Base-by-base conservation (phyloP, 1,140 invertebrate species). In the Epicauta chinensis region DNA sequence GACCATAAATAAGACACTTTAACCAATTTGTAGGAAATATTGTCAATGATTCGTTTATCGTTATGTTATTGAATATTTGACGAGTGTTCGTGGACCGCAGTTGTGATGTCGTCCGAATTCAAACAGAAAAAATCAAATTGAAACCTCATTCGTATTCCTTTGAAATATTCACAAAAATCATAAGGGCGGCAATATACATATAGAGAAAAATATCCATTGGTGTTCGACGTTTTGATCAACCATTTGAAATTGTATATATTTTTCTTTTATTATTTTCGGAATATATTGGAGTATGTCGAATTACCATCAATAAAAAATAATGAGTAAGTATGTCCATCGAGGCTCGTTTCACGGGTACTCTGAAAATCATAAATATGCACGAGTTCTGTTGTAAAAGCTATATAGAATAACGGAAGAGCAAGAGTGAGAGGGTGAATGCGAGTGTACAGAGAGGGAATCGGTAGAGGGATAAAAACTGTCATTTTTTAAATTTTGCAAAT, bases 281-380 rank as follows among this genome's bases (percentile, higher is more conserved):
- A 47, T 47, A 47, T 51, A 44, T 52, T 52, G 39, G 41, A 44
- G 48, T 50, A 55, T 48, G 56, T 55, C 53, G 48, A 51, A 59
- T 59, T 52, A 55, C 43, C 53, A 51, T 59, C 56, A 59, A 59
- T 59, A 59, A 59, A 59, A 52, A 55, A 59, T 59, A 59, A 59
- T 59, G 56, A 55, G 53, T 56, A 56, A 56, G 51, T 56, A 42
- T 51, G 48, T 51, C 48, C 48, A 51, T 51, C 48, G 48, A 42
- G 38, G 44, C 45, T 54, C 45, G 45, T 42, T 48, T 48, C 45
- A 36, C 44, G 46, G 46, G 43, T 44, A 54, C 52, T 48, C 44
- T 48, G 30, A 48, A 48, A 47, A 36, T 55, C 50, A 59, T 59
- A 49, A 59, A 59, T 59, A 59, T 59, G 45, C 49, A 56, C 51